Percentiles rank a stretch among this genome's conserved stretches.
Evolutionary conservation across 2,113 vertebrate species (phyloP).

Genomic region (Monopterus albus): DNA sequence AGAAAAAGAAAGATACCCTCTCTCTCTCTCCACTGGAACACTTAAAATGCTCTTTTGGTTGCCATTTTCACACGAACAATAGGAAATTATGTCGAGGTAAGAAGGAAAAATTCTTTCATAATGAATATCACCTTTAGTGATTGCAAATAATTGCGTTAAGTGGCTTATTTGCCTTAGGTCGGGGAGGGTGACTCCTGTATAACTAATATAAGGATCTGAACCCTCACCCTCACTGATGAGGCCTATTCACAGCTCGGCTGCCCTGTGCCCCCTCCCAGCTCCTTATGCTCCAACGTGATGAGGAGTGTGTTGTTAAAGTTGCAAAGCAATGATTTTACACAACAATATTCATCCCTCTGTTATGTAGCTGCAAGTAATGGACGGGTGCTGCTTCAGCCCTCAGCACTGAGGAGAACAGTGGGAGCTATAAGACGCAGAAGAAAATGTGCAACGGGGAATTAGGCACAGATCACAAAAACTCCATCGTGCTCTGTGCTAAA

Average conservation of each 20-base stretch:
- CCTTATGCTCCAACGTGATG: conserved; percentile 83
- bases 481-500: not conserved
- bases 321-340: conserved; percentile 74
- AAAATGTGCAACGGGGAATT: not conserved
- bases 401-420: conserved; percentile 4
- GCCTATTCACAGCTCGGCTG: conserved; percentile 93
- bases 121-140: conserved; percentile 97
- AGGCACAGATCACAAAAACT: conserved; percentile 1
- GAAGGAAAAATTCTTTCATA: conserved; percentile 84
- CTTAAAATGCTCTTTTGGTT: conserved; percentile 81
- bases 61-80: conserved; percentile 83
- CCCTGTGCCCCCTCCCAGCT: conserved; percentile 86
- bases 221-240: conserved; percentile 96
- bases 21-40: conserved; percentile 76
- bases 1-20: conserved; percentile 63
- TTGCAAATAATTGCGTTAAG: conserved; percentile 98
- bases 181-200: conserved; percentile 89
- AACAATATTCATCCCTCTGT: conserved; percentile 80
- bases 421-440: conserved; percentile 9
- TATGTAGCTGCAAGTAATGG: conserved; percentile 38
- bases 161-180: conserved; percentile 89
- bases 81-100: conserved; percentile 81
- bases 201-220: conserved; percentile 91
- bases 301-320: conserved; percentile 88
- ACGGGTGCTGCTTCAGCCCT: conserved; percentile 26